Evolutionary conservation across 2,888 invertebrate genomes (phyloP), one percentile per base, ranked within the genome.

Genomic region (Norana najaformis): DNA sequence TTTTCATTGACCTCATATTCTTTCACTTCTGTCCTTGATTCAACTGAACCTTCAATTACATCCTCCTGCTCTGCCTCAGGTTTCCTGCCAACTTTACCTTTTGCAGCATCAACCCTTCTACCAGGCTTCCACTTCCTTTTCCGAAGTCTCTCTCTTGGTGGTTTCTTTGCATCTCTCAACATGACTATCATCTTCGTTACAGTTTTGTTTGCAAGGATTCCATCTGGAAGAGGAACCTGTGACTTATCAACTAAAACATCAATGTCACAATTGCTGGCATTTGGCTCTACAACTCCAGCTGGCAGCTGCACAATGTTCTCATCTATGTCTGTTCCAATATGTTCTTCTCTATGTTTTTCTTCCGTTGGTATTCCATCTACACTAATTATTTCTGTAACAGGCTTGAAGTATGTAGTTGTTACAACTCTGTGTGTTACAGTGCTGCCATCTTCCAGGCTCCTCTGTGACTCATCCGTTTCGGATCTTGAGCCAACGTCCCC

Each of bases 391-490:
- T 89, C 89, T 14, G 91, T 91, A 30, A 90, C 38, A 20, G 91
- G 91, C 85, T 88, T 90, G 35, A 91, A 23, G 83, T 90, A 89
- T 47, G 88, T 91, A 16, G 89, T 91, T 38, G 90, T 91, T 23
- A 91, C 83, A 35, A 91, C 85, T 82, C 90, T 91, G 30, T 90
- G 90, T 35, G 90, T 91, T n/a, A 89, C 83, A 88, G 83, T 91
- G 13, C 83, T 83, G 23, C 88, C 85, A 83, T 90, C 89, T 34
- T 90, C 47, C 0, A 90, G 39, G 35, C 16, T 53, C 88, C 89
- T 90, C 36, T 91, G 90, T 20, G 41, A 37, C 69, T 91, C 91
- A 13, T 53, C 39, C 36, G 47, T 37, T 36, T 90, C 90, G 11
- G 85, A 38, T 89, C 89, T 83, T 41, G 88, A 39, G 34, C 53